Evolutionary conservation across 2,888 invertebrate species (phyloP).

Genomic region (Choristoneura rosaceana): DNA sequence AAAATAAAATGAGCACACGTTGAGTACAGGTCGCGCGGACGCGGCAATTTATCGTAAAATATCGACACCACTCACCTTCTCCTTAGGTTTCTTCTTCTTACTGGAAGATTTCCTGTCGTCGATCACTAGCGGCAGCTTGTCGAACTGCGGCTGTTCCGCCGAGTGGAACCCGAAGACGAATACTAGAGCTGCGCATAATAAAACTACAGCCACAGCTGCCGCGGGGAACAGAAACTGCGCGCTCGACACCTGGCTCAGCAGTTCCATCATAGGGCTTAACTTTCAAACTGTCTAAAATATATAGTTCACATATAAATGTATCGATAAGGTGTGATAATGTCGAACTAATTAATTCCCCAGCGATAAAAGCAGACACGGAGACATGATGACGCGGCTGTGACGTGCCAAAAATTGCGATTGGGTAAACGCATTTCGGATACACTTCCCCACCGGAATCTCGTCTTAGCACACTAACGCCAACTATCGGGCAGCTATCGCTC

Average conservation of each 20-base stretch:
- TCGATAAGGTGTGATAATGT: constrained; percentile 80
- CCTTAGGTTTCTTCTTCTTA: constrained; percentile 89
- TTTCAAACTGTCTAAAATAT: constrained; percentile 64
- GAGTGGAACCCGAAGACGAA: constrained; percentile 93
- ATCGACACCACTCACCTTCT: constrained; percentile 86
- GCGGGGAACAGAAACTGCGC: constrained; percentile 84
- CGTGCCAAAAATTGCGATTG: constrained; percentile 82
- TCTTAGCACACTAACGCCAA: constrained; percentile 10
- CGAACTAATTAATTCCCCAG: constrained; percentile 80
- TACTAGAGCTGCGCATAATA: constrained; percentile 90
- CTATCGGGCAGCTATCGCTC: not conserved
- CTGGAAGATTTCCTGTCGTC: constrained; percentile 89
- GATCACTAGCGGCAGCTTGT: constrained; percentile 87
- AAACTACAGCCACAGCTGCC: constrained; percentile 87
- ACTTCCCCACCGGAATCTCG: constrained; percentile 5
- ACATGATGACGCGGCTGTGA: constrained; percentile 90
- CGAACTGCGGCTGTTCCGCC: constrained; percentile 92
- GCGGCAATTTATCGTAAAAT: constrained; percentile 47
- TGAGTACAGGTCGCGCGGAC: constrained; percentile 41
- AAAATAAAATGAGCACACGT: constrained; percentile 81
- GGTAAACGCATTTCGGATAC: constrained; percentile 29
- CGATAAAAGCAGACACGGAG: constrained; percentile 85
- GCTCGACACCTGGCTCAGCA: constrained; percentile 85
- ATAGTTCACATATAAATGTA: constrained; percentile 78
- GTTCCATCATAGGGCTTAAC: constrained; percentile 83